Evolutionary conservation across 2,113 vertebrate species (phyloP).

Genomic region (Phrynosoma blainvillii): DNA sequence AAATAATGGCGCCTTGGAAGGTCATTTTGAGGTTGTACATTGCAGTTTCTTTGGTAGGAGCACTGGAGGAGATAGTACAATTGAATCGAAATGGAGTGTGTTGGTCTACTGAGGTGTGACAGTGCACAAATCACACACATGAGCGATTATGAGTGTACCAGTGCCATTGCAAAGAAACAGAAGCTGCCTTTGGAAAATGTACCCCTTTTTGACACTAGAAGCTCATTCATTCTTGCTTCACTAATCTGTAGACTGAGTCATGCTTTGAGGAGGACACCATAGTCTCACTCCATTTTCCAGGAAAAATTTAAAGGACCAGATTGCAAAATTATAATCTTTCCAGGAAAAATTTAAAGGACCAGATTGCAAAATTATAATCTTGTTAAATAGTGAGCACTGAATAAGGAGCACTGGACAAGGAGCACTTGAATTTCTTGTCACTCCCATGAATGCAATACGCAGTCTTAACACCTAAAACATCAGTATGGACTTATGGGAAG

Average conservation of each 20-base stretch:
- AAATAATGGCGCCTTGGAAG: slow-evolving; percentile 52
- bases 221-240: slow-evolving; percentile 60
- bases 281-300: slow-evolving; percentile 60
- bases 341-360: slow-evolving; percentile 41
- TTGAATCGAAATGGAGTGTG: slow-evolving; percentile 28
- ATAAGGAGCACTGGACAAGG: neutral
- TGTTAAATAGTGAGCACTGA: neutral
- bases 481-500: neutral
- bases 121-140: slow-evolving; percentile 31
- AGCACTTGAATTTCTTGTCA: neutral
- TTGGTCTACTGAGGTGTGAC: slow-evolving; percentile 20
- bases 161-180: slow-evolving; percentile 36
- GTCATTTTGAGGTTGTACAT: slow-evolving; percentile 45
- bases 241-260: slow-evolving; percentile 51
- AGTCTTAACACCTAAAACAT: neutral
- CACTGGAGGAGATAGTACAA: slow-evolving; percentile 8
- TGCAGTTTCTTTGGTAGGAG: slow-evolving; percentile 25
- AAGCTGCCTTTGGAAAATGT: slow-evolving; percentile 53
- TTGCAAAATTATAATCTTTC: too few species aligned
- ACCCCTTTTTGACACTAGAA: slow-evolving; percentile 51
- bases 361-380: slow-evolving; percentile 1
- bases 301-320: slow-evolving; percentile 33
- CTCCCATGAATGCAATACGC: neutral
- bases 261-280: slow-evolving; percentile 56
- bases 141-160: slow-evolving; percentile 34